These are phyloP conservation scores for Bostrychus sinensis DNA, from an alignment of 2,113 vertebrate species.

Conservation along the genomic window DNA sequence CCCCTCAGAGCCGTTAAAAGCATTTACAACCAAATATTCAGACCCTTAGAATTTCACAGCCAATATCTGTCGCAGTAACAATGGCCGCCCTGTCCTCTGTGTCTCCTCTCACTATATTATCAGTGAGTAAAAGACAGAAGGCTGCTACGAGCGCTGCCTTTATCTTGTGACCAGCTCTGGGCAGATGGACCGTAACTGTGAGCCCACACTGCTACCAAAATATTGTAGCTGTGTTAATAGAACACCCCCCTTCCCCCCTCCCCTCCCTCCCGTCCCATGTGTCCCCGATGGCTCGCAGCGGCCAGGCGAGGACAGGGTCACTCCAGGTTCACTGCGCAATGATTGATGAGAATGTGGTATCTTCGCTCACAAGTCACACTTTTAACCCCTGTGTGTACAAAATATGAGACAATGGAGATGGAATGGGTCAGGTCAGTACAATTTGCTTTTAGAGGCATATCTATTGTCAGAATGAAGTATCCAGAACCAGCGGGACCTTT, in stretches of 20 bases:
- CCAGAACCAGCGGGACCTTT: background rate
- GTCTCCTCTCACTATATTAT: background rate
- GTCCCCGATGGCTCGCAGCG: background rate
- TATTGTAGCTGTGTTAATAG: conserved; percentile 7
- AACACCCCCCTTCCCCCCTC: too few relatives aligned
- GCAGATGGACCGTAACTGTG: background rate
- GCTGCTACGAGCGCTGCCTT: conserved; percentile 1
- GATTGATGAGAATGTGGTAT: conserved; percentile 11
- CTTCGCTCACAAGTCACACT: background rate
- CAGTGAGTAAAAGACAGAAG: background rate
- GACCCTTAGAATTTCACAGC: background rate
- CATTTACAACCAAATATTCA: background rate
- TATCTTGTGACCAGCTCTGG: background rate
- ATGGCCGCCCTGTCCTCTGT: background rate
- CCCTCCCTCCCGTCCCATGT: conserved; percentile 1
- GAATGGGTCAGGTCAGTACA: background rate
- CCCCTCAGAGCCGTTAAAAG: background rate
- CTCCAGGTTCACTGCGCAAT: background rate
- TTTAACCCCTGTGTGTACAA: conserved; percentile 1
- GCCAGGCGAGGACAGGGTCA: background rate
- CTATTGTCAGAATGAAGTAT: background rate
- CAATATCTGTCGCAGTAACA: conserved; percentile 1
- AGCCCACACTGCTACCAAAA: background rate
- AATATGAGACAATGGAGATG: background rate
- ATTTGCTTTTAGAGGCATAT: background rate